Evolutionary conservation across 2,113 vertebrate genomes (phyloP).

Genomic region (Lepus timidus): DNA sequence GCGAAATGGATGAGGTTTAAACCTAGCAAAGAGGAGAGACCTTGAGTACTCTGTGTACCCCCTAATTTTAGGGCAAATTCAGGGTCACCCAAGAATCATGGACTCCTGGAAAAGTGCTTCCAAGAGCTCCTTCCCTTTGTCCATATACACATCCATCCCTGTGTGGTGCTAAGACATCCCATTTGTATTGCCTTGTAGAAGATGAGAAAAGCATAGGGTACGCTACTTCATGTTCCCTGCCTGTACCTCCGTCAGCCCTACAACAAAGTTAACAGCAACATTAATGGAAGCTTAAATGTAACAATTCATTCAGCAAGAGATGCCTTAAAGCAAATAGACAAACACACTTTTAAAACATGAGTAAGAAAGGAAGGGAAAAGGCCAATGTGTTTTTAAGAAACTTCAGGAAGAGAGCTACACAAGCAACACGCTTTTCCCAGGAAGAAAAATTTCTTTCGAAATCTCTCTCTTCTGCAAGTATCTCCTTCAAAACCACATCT

Average conservation of each 20-base stretch:
- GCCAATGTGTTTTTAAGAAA: conserved; percentile 87
- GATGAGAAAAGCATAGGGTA: conserved; percentile 76
- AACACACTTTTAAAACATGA: conserved; percentile 76
- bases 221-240: conserved; percentile 66
- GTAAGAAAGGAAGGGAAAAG: conserved; percentile 78
- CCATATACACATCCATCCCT: conserved; percentile 35
- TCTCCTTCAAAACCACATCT: conserved; percentile 91
- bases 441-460: conserved; percentile 91
- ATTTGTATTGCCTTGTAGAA: conserved; percentile 71
- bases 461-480: conserved; percentile 83
- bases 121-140: not conserved
- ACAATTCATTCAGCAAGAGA: conserved; percentile 72
- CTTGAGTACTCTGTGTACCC: accelerated
- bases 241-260: conserved; percentile 64
- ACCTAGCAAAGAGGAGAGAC: not conserved
- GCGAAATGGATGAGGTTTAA: not conserved
- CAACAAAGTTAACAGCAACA: conserved; percentile 65
- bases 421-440: conserved; percentile 86
- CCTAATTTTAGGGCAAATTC: not conserved
- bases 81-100: not conserved
- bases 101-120: not conserved
- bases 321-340: conserved; percentile 80
- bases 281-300: conserved; percentile 19
- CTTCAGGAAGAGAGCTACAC: conserved; percentile 69
- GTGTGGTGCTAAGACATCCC: conserved; percentile 71